A percentile compares a stretch with the other conserved stretches of the same genome.
phyloP scores from a whole-genome alignment of 2,888 invertebrate genomes.

The Venustoraphidia nigricollis region DNA sequence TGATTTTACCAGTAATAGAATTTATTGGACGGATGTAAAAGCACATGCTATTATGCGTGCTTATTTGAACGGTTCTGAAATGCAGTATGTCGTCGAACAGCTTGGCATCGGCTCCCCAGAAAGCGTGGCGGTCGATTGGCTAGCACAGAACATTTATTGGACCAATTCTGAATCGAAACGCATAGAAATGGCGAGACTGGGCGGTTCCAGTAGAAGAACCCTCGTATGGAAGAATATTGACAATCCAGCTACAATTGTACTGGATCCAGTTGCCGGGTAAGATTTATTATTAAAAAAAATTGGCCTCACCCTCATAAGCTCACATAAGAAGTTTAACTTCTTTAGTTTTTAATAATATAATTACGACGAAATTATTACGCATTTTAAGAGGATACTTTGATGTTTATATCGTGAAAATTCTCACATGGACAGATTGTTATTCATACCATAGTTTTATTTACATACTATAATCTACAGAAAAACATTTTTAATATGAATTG shows the following conservation, averaged over 20 bases:
- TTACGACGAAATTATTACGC: too few relatives aligned
- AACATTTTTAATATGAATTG: too few relatives aligned
- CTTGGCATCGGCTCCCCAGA: conserved; percentile 49
- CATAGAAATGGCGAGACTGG: conserved; percentile 69
- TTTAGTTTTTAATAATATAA: too few relatives aligned
- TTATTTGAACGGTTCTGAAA: conserved; percentile 74
- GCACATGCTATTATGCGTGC: conserved; percentile 71
- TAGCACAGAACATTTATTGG: conserved; percentile 78
- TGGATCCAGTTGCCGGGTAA: conserved; percentile 68
- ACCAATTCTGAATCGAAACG: conserved; percentile 65
- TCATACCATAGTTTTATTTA: too few relatives aligned
- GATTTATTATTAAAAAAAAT: conserved; percentile 6
- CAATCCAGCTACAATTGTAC: conserved; percentile 64
- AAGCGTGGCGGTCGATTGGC: conserved; percentile 75
- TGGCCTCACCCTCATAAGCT: too few relatives aligned
- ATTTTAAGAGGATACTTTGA: too few relatives aligned
- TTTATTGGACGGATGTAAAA: conserved; percentile 88
- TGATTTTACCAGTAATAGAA: conserved; percentile 60
- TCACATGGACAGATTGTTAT: too few relatives aligned
- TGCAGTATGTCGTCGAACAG: conserved; percentile 62
- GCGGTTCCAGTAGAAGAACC: conserved; percentile 62
- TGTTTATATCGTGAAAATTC: too few relatives aligned
- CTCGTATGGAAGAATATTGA: conserved; percentile 70
- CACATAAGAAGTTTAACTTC: too few relatives aligned
- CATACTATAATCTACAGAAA: too few relatives aligned